Base-by-base conservation (phyloP, 2,888 invertebrate species). In the Cheilosia grossa region DNA sequence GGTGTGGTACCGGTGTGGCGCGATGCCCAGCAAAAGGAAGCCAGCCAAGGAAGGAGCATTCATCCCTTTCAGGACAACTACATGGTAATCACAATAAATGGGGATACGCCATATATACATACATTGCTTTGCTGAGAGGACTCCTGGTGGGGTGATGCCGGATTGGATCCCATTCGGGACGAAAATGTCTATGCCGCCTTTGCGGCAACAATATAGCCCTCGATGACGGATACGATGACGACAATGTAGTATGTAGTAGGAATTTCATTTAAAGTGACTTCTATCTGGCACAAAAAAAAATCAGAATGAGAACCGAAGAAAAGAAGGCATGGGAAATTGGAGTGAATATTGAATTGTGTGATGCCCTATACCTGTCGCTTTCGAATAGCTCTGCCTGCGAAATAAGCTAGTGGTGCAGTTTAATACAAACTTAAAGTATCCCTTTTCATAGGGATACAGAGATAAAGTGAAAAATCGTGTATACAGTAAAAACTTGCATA, bases 21-120 rank as follows among this genome's bases (percentile, higher is more conserved):
- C 10, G 19, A 40, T 9, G 21, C 9, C 3, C 2, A 37, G 17
- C 21, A 63, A 27, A 15, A 19, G 17, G 27, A 27, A 56, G 17
- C 37, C 17, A 9, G 21, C 17, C 13, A 61, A 24, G 37, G 44
- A 51, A 63, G 56, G 40, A 82, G 56, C 44, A 58, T 74, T 83
- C 82, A 83, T 69, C 73, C 59, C 53, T 80, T 83, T 80, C 73
- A 70, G 64, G 59, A 67, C 59, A 81, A 80, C 75, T 85, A 81
- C 81, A 85, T 85, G 81, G 85, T 85, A 81, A 85, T 85, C 77
- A 81, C 81, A 81, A 81, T 81, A 85, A 85, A 85, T 81, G 85
- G 75, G 85, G 67, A 85, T 81, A 81, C 6, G 6, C 27, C 27
- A 1, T 27, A 27, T 27, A 27, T 27, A 21, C 21, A 21, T 75